Evolutionary conservation across 30 jellyfish, hydroid and myxozoan species (phyloP).

Genomic region (Cassiopea andromeda): DNA sequence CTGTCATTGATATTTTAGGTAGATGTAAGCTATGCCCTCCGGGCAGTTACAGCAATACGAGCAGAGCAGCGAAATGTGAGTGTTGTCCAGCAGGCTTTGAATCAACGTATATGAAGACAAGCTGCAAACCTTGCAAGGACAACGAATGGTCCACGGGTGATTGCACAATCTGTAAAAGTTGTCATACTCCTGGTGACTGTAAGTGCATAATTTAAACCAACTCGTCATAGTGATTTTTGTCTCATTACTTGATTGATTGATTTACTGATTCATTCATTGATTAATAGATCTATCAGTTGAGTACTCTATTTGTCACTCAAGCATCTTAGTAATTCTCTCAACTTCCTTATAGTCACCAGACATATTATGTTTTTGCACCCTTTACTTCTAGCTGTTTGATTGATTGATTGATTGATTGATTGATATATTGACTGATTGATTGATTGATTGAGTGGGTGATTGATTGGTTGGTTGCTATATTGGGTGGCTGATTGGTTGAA

Average conservation of each 20-base stretch:
- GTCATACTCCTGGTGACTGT: slow-evolving; percentile 80
- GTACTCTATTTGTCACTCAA: neutral
- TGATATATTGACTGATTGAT: no score
- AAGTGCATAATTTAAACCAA: slow-evolving; percentile 23
- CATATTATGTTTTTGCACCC: no score
- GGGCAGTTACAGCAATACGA: slow-evolving; percentile 83
- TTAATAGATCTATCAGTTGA: neutral
- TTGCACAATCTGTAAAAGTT: slow-evolving; percentile 76
- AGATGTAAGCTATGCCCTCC: slow-evolving; percentile 93
- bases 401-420: no score
- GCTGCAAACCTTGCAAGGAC: slow-evolving; percentile 81
- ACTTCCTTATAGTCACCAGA: no score
- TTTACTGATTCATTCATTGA: neutral
- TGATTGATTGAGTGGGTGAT: no score
- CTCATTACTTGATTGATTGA: neutral
- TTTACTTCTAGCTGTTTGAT: no score
- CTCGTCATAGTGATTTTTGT: neutral
- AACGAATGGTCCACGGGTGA: slow-evolving; percentile 90
- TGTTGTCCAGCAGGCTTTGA: slow-evolving; percentile 97
- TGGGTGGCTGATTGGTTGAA: no score
- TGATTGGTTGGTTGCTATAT: no score
- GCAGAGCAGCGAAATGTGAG: slow-evolving; percentile 78
- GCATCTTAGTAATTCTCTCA: neutral
- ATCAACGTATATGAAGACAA: slow-evolving; percentile 78
- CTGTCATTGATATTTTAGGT: slow-evolving; percentile 39